Percentiles rank a stretch among this genome's conserved stretches.
phyloP scores from a whole-genome alignment of 1,140 invertebrate genomes.

The Colletes latitarsis region DNA sequence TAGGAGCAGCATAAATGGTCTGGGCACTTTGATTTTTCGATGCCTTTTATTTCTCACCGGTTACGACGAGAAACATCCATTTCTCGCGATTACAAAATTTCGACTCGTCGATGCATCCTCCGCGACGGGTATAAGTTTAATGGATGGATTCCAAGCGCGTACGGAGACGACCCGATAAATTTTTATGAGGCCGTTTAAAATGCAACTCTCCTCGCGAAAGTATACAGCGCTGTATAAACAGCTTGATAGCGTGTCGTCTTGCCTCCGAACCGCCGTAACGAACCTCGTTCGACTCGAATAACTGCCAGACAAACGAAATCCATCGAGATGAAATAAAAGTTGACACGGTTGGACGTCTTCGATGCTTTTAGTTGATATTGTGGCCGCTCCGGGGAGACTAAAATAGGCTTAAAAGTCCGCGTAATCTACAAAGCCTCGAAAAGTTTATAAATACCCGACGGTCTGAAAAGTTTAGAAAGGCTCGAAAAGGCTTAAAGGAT shows the following conservation, averaged over 20 bases:
- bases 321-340: neutral
- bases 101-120: neutral
- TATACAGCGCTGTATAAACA: neutral
- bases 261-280: neutral
- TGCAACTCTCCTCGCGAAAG: neutral
- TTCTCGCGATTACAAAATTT: neutral
- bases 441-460: no score
- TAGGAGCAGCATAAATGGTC: no score
- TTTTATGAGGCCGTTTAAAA: conserved; percentile 1
- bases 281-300: neutral
- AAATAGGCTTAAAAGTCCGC: no score
- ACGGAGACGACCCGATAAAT: neutral
- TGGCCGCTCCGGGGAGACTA: no score
- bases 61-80: no score
- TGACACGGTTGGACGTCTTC: no score
- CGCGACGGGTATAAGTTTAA: neutral
- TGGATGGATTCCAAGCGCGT: neutral
- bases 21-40: no score
- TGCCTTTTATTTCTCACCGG: no score
- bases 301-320: neutral
- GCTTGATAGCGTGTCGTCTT: neutral
- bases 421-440: no score
- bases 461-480: no score
- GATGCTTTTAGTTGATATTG: no score
- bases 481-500: no score